These are phyloP conservation scores for Nephila pilipes DNA, from an alignment of 1,140 invertebrate species.

Conservation along the genomic window DNA sequence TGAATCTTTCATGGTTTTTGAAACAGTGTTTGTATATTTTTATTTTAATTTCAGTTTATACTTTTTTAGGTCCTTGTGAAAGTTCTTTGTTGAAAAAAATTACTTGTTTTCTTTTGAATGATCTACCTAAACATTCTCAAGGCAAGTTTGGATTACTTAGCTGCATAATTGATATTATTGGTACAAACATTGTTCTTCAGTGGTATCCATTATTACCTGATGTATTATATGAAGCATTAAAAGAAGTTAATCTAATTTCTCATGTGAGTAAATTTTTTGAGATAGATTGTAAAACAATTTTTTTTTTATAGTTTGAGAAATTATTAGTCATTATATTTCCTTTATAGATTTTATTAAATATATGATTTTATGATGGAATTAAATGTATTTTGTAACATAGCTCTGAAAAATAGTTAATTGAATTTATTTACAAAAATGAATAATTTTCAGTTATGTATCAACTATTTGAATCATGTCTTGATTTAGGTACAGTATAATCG, in stretches of 20 bases:
- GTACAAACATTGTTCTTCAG: slow-evolving; percentile 78
- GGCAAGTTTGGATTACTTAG: slow-evolving; percentile 80
- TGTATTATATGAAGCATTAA: slow-evolving; percentile 79
- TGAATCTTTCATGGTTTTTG: too few species aligned
- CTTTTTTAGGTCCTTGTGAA: slow-evolving; percentile 38
- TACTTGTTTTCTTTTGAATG: slow-evolving; percentile 41
- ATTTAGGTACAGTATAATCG: too few species aligned
- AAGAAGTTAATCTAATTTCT: slow-evolving; percentile 79
- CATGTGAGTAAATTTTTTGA: slow-evolving; percentile 79
- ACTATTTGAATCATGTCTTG: too few species aligned
- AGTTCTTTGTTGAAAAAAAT: slow-evolving; percentile 48
- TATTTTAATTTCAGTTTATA: neutral
- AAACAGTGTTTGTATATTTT: neutral
- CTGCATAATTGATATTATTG: slow-evolving; percentile 78
- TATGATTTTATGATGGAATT: too few species aligned
- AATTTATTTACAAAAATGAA: too few species aligned
- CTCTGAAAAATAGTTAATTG: too few species aligned
- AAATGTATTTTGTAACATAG: too few species aligned
- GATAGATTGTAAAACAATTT: too few species aligned
- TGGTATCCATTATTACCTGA: slow-evolving; percentile 78
- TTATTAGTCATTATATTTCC: too few species aligned
- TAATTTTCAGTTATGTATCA: too few species aligned
- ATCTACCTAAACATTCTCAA: slow-evolving; percentile 46
- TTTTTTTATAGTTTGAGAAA: too few species aligned
- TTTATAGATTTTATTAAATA: too few species aligned